A percentile compares a stretch with the other conserved stretches of the same genome.
These are phyloP conservation scores for Threskiornis aethiopicus DNA, from an alignment of 2,797 vertebrate genomes.

Conservation along the genomic window DNA sequence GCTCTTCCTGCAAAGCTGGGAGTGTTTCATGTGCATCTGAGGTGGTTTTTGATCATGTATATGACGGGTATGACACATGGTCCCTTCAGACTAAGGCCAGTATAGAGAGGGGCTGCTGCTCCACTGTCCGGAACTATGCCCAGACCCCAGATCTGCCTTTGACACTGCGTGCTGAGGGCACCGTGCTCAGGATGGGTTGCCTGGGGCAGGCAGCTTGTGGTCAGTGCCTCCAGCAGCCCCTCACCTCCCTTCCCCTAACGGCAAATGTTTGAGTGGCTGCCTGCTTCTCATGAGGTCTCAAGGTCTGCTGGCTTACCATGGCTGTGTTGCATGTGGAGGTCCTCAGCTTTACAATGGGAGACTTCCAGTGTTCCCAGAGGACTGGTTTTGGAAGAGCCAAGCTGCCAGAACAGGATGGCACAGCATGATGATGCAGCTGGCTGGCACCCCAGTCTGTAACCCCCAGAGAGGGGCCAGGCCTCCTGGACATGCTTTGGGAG, in stretches of 20 bases:
- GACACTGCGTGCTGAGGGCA: too few relatives aligned
- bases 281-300: background rate
- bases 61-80: background rate
- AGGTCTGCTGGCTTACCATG: background rate
- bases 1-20: background rate
- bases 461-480: background rate
- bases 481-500: background rate
- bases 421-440: background rate
- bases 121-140: background rate
- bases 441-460: background rate
- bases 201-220: background rate
- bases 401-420: background rate
- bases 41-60: background rate
- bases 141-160: background rate
- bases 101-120: background rate
- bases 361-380: background rate
- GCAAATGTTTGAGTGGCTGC: background rate
- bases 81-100: background rate
- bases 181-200: background rate
- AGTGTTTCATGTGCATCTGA: background rate
- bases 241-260: background rate
- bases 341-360: background rate
- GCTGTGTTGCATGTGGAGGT: background rate
- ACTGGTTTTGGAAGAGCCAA: background rate
- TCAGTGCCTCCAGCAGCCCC: background rate